Evolutionary conservation across 2,113 vertebrate species (phyloP), one percentile per base, ranked within the genome.

Genomic region (Micronisus gabar): DNA sequence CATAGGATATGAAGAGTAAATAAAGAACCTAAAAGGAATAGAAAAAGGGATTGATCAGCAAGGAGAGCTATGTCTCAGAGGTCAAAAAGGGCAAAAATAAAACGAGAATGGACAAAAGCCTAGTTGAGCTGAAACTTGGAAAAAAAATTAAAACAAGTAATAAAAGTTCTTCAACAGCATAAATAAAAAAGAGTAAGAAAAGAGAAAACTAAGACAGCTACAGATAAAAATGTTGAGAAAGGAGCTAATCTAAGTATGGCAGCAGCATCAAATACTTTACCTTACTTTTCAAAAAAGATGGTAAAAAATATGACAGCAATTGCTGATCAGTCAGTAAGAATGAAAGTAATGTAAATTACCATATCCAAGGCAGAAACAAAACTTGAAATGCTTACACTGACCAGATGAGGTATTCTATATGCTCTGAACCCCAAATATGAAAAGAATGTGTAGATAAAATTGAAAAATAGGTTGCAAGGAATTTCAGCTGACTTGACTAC

Each of bases 21-120:
- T 73, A 81, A 85, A 90, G 17, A 83, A 74, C 29, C 17, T 66
- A 20, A 95, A 90, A 95, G 45, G 59, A 84, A 66, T 36, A 41
- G 59, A 50, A 86, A 91, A 63, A 88, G 10, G 15, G 50, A 94
- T 88, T 90, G 94, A 95, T 96, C 93, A 94, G 50, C 41, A 62
- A 91, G 63, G 9, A 93, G 27, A 94, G 15, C 25, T 94, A 32
- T 88, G 47, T 53, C 86, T 95, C 83, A 78, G 68, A 78, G 80
- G 86, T 91, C 86, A 86, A 78, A 94, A 94, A 83, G 38, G 18
- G 41, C 0, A 0, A 95, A 96, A 86, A 81, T 74, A 78, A 95
- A 95, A 83, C 1, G 1, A 81, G 32, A 88, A 83, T 81, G 59
- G 72, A 78, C 55, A 92, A 86, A 95, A 92, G 11, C n/a, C 15